Conservation (phyloP, 2,113 vertebrate species). For the Hippocampus comes region DNA sequence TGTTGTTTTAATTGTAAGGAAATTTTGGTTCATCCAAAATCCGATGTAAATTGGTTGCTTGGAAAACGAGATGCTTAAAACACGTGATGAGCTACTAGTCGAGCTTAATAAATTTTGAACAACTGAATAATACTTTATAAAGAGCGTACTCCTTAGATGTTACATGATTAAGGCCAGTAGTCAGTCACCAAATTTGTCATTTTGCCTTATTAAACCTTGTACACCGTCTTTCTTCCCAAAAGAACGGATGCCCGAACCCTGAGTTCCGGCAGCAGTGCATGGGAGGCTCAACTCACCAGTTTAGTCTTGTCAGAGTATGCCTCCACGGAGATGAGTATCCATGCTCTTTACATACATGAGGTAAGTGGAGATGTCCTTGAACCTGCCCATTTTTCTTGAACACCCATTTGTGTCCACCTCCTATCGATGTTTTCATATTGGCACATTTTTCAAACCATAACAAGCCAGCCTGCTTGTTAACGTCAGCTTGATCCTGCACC, state of each 20-base stretch:
- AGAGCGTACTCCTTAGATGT: neutral
- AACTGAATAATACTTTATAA: no score
- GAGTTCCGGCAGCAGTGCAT: conserved; percentile 93
- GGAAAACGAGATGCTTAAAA: no score
- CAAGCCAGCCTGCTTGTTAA: neutral
- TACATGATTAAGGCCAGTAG: neutral
- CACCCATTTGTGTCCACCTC: neutral
- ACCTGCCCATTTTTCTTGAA: neutral
- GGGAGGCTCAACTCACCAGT: conserved; percentile 94
- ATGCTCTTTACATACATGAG: conserved; percentile 97
- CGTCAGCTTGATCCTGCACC: neutral
- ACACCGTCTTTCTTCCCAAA: neutral
- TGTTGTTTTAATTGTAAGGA: no score
- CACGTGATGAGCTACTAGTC: no score
- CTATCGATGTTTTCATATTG: neutral
- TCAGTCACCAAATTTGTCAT: no score
- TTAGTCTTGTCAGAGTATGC: conserved; percentile 92
- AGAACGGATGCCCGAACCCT: conserved; percentile 86
- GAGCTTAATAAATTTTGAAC: no score
- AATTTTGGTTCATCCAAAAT: no score
- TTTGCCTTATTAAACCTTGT: neutral
- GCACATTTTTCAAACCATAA: no score
- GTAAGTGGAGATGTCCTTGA: conserved; percentile 55
- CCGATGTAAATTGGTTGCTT: no score
- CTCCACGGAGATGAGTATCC: conserved; percentile 97